Evolutionary conservation across 2,797 vertebrate species (phyloP).

Genomic region (Limnodromus scolopaceus): DNA sequence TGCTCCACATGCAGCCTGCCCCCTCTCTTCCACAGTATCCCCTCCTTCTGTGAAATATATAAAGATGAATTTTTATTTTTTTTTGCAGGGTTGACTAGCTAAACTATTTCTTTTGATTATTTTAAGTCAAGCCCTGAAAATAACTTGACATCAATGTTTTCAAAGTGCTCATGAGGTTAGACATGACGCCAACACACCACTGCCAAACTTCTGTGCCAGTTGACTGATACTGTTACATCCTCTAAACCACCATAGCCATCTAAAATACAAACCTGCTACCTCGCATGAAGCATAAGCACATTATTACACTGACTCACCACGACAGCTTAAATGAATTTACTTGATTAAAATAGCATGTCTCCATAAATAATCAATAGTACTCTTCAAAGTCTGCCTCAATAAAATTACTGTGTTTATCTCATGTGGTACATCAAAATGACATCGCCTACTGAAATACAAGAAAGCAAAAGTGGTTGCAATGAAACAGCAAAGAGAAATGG

Average conservation of each 20-base stretch:
- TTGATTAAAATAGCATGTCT: constrained; percentile 68
- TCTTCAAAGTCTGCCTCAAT: constrained; percentile 54
- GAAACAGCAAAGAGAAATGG: not conserved
- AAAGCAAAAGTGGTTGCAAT: not conserved
- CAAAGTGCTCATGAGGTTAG: not conserved
- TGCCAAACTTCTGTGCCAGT: not conserved
- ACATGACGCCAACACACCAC: not conserved
- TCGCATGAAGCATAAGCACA: not conserved
- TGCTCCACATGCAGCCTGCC: not conserved
- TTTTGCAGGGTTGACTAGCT: not conserved
- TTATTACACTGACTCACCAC: constrained; percentile 38
- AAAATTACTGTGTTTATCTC: constrained; percentile 46
- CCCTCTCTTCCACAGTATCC: not conserved
- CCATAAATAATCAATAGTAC: constrained; percentile 70
- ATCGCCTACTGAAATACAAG: not conserved
- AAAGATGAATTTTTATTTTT: not conserved
- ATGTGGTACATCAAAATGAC: not conserved
- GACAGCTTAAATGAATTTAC: constrained; percentile 51
- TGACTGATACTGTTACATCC: not conserved
- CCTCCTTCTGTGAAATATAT: not conserved
- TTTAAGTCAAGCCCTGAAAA: not conserved
- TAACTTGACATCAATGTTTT: not conserved
- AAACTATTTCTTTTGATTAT: not conserved
- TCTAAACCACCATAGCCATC: not conserved
- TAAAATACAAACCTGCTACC: not conserved